Conservation (phyloP, 1,140 invertebrate species). For the Papilio helenus region DNA sequence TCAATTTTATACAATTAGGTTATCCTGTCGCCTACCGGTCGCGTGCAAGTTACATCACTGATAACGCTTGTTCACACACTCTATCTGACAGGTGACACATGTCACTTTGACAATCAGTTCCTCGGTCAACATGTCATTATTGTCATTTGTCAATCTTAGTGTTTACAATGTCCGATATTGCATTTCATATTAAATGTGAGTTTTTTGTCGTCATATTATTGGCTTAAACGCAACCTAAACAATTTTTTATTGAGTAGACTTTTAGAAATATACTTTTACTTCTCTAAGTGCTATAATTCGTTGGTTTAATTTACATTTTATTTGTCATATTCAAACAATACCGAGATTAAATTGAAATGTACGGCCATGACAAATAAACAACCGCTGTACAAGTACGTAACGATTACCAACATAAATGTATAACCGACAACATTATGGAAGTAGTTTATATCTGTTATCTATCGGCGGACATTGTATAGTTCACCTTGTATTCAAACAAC, state of each 20-base stretch:
- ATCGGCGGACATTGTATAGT: conserved; percentile 23
- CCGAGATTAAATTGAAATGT: neutral
- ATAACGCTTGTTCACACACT: conserved; percentile 50
- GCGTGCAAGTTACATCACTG: conserved; percentile 36
- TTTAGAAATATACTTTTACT: neutral
- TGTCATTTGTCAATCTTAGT: conserved; percentile 39
- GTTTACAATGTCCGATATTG: neutral
- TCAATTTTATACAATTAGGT: neutral
- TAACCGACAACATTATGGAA: neutral
- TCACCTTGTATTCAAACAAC: conserved; percentile 31
- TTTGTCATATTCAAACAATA: neutral
- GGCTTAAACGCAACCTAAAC: neutral
- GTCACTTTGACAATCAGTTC: conserved; percentile 46
- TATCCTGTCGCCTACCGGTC: neutral
- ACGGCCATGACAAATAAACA: conserved; percentile 1
- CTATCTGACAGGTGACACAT: conserved; percentile 55
- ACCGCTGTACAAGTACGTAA: neutral
- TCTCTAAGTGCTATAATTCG: too few species aligned
- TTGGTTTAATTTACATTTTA: too few species aligned
- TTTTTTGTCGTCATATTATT: neutral
- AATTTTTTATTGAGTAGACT: neutral
- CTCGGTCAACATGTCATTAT: conserved; percentile 41
- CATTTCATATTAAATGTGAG: neutral
- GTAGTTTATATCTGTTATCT: conserved; percentile 19
- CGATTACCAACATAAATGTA: neutral